Evolutionary conservation across 1,140 invertebrate genomes (phyloP).

Genomic region (Papilio machaon): DNA sequence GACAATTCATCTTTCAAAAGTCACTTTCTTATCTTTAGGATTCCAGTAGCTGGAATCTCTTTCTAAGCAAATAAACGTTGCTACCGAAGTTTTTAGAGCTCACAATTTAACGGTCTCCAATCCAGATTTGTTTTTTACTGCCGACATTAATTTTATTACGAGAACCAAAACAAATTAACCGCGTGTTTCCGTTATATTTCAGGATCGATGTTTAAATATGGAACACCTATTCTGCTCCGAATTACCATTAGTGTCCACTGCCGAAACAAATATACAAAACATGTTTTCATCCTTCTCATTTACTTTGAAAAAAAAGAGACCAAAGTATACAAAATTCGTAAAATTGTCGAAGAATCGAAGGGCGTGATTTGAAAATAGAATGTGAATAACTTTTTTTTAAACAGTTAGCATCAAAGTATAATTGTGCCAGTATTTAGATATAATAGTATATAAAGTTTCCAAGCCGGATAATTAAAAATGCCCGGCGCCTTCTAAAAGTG

Average conservation of each 20-base stretch:
- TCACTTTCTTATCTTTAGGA: conserved; percentile 12
- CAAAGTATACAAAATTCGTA: no score
- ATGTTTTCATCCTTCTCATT: background rate
- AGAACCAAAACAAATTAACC: conserved; percentile 28
- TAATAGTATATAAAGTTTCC: conserved; percentile 1
- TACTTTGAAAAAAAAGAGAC: background rate
- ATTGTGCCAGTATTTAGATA: conserved; percentile 20
- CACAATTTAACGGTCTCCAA: conserved; percentile 26
- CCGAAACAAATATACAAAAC: no score
- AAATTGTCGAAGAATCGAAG: background rate
- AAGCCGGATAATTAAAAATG: conserved; percentile 20
- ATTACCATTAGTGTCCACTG: background rate
- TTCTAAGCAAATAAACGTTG: conserved; percentile 4
- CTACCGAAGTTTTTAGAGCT: conserved; percentile 19
- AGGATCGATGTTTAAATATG: conserved; percentile 29
- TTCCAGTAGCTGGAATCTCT: background rate
- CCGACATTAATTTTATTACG: conserved; percentile 34
- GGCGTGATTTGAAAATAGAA: conserved; percentile 8
- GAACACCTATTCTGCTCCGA: background rate
- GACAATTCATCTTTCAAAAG: conserved; percentile 14
- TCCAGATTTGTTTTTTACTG: conserved; percentile 24
- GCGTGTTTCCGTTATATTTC: conserved; percentile 36
- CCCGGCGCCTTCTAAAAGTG: conserved; percentile 4
- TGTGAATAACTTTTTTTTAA: background rate
- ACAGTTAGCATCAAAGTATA: background rate